Base-by-base conservation (phyloP, 2,797 vertebrate genomes). In the Periophthalmus magnuspinnatus region DNA sequence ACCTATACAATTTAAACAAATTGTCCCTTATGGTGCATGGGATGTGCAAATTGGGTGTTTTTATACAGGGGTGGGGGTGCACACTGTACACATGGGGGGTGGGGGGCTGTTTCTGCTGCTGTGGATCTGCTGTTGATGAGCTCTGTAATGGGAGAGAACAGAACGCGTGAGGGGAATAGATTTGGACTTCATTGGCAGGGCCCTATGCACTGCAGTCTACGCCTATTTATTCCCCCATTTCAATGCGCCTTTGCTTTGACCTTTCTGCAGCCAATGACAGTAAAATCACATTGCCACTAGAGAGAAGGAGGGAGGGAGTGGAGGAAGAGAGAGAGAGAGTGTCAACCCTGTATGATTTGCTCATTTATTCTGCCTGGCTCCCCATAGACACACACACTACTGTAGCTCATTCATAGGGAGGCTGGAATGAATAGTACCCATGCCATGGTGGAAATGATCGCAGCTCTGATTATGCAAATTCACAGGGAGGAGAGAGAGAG, bases 41-140 rank as follows among this genome's bases (percentile, higher is more conserved):
- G 68, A 68, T 67, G 36, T 80, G 63, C 69, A 81, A 81, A 80
- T 79, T 68, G 83, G 71, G 65, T 78, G 76, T 69, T 41, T 55
- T 21, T 70, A 22, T 55, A 47, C 19, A 52, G 10, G 68, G 9
- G 34, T 21, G 74, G 64, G 54, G 65, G 67, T 45, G 63, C 65
- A 56, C 67, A 68, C 77, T 79, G 78, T 86, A 85, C 87, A 84
- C 77, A 78, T 81, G 81, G 76, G 86, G 83, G 84, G 83, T 83
- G 86, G 24, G 56, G 77, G 62, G 58, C 82, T 79, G 79, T 69
- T 84, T 65, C 77, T 82, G 81, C 84, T 87, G 52, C 75, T 87
- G 81, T 81, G 88, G 90, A 88, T 91, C 90, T 87, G 84, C 89
- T 84, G 89, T 86, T 91, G 90, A 90, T 91, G 89, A 92, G 84